Evolutionary conservation across 2,113 vertebrate genomes (phyloP).

Genomic region (Neolamprologus sp.): DNA sequence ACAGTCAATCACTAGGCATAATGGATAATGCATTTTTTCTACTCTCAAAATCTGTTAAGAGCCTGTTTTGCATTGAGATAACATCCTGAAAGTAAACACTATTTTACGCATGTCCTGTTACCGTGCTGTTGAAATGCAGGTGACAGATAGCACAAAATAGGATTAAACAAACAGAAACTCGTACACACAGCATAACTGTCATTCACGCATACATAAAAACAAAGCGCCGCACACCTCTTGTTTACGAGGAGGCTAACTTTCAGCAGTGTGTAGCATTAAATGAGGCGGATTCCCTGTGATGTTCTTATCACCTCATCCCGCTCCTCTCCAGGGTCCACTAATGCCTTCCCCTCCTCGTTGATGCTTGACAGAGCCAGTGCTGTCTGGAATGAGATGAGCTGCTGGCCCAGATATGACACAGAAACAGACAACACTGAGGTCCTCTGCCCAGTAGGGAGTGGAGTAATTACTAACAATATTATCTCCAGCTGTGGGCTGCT

Average conservation of each 20-base stretch:
- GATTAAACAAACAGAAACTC: not conserved
- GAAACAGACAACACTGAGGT: conserved; percentile 49
- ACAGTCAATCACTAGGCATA: not conserved
- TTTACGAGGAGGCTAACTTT: conserved; percentile 28
- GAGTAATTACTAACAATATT: conserved; percentile 64
- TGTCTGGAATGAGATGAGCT: conserved; percentile 49
- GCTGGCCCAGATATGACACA: conserved; percentile 59
- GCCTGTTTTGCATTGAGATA: not conserved
- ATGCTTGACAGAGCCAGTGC: conserved; percentile 42
- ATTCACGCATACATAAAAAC: not conserved
- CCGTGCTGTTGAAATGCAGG: not conserved
- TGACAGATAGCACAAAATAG: not conserved
- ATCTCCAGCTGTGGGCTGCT: conserved; percentile 57
- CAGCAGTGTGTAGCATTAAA: conserved; percentile 35
- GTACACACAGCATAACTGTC: not conserved
- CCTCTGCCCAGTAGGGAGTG: conserved; percentile 49
- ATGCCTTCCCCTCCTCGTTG: conserved; percentile 27
- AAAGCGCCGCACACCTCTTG: conserved; percentile 3
- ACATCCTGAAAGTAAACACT: not conserved
- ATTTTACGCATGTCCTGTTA: not conserved
- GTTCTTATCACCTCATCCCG: conserved; percentile 56
- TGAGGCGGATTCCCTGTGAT: conserved; percentile 35
- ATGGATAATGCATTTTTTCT: not conserved
- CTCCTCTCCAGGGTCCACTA: conserved; percentile 53
- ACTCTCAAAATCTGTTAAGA: not conserved